Evolutionary conservation across 1,140 invertebrate genomes (phyloP), one percentile per base, ranked within the genome.

Genomic region (Planococcus citri): DNA sequence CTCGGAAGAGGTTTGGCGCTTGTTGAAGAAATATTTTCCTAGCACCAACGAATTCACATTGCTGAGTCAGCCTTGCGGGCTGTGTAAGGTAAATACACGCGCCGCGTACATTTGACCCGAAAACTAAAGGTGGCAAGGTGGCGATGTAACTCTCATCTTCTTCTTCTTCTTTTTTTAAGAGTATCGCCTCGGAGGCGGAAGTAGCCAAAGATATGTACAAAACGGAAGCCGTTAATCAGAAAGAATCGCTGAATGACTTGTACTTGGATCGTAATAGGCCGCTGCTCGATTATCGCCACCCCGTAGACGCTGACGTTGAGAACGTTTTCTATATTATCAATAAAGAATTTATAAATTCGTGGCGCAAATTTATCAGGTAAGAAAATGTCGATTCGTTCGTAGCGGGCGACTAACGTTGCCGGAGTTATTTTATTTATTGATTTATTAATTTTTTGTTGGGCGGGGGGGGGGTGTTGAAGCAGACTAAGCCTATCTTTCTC

Each of bases 331-430:
- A 27, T 60, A 69, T 71, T 27, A 69, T 69, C 24, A 68, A 69
- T 61, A 67, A 70, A 12, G 70, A 75, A 25, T 75, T 75, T 68
- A 58, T 74, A 41, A 61, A 71, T 37, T 72, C 71, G 24, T 75
- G 74, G 74, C 70, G 70, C 51, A 75, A 71, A 61, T 75, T 75
- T 70, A 70, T 75, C 60, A 73, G 73, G 74, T 75, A 70, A 72
- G 69, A 25, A n/a, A 58, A 8, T 58, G 17, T 22, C 3, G 4
- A 8, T 22, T 58, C 17, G 17, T 58, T 33, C 29, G n/a, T n/a
- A n/a, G n/a, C n/a, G n/a, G n/a, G n/a, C n/a, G n/a, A n/a, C n/a
- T n/a, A n/a, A n/a, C n/a, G n/a, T n/a, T n/a, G n/a, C n/a, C n/a
- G n/a, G n/a, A n/a, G n/a, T n/a, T n/a, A n/a, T n/a, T n/a, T n/a